phyloP scores from a whole-genome alignment of 2,797 vertebrate species.

The Pyrocephalus nanus region DNA sequence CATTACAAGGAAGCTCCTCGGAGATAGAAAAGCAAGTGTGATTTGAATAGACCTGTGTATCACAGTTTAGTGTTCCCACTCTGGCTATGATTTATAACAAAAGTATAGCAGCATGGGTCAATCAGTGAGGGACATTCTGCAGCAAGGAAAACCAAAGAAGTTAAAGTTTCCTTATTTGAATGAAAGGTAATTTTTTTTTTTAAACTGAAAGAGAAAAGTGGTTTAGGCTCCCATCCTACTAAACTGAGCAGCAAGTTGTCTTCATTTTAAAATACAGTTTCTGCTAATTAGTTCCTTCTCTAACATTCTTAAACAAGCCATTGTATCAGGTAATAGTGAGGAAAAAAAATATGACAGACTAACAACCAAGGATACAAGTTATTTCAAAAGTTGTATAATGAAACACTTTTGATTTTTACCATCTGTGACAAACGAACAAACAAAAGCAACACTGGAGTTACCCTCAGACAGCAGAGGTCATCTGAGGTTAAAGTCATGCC shows the following conservation, averaged over 20 bases:
- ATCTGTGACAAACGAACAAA: background rate
- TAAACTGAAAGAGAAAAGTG: background rate
- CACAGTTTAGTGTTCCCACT: conserved; percentile 52
- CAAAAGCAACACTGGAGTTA: background rate
- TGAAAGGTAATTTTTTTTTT: background rate
- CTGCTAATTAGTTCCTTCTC: background rate
- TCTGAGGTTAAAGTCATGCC: background rate
- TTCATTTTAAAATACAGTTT: background rate
- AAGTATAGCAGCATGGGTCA: conserved; percentile 61
- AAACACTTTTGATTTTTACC: background rate
- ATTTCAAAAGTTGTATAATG: background rate
- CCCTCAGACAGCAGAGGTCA: background rate
- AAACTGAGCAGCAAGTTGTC: background rate
- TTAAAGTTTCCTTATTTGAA: conserved; percentile 16
- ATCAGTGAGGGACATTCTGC: conserved; percentile 15
- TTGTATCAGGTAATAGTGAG: background rate
- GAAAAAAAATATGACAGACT: background rate
- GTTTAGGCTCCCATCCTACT: background rate
- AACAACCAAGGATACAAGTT: background rate
- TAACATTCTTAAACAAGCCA: background rate
- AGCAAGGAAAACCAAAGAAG: background rate
- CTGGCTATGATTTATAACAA: conserved; percentile 69
- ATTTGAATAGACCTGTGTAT: conserved; percentile 71
- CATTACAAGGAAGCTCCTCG: conserved; percentile 47
- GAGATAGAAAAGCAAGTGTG: conserved; percentile 43